phyloP scores from a whole-genome alignment of 1,140 invertebrate species.

The Heliconius hewitsoni region DNA sequence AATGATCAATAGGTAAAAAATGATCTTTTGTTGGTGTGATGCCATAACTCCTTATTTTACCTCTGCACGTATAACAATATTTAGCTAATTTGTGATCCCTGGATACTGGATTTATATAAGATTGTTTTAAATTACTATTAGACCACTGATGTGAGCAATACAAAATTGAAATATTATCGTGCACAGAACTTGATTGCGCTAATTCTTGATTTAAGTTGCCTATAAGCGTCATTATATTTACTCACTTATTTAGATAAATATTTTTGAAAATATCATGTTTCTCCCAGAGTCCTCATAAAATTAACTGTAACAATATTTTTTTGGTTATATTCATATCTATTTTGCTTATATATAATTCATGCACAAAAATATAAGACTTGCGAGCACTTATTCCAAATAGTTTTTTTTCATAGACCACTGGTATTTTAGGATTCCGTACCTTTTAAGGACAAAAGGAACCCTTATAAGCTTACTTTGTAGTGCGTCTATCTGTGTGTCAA shows the following conservation, averaged over 20 bases:
- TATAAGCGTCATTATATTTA: conserved; percentile 31
- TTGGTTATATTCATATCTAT: not conserved
- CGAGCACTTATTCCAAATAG: too few relatives aligned
- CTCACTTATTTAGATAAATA: not conserved
- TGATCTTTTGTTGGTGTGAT: conserved; percentile 52
- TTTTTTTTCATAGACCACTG: too few relatives aligned
- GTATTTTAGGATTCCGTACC: too few relatives aligned
- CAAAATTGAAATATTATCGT: conserved; percentile 33
- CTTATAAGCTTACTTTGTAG: too few relatives aligned
- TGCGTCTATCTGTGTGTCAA: too few relatives aligned
- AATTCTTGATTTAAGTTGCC: conserved; percentile 21
- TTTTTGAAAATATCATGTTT: conserved; percentile 25
- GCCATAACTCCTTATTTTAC: conserved; percentile 75
- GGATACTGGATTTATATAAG: conserved; percentile 52
- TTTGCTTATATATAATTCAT: not conserved
- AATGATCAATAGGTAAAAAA: conserved; percentile 70
- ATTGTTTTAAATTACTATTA: conserved; percentile 60
- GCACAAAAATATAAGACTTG: too few relatives aligned
- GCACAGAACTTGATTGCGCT: conserved; percentile 23
- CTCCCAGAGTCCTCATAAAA: conserved; percentile 11
- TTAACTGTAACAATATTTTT: conserved; percentile 20
- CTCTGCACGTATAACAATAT: conserved; percentile 70
- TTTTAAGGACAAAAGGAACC: too few relatives aligned
- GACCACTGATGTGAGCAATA: conserved; percentile 63
- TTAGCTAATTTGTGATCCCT: conserved; percentile 55